Conservation (phyloP, 2,797 vertebrate species). For the Gallirallus australis region DNA sequence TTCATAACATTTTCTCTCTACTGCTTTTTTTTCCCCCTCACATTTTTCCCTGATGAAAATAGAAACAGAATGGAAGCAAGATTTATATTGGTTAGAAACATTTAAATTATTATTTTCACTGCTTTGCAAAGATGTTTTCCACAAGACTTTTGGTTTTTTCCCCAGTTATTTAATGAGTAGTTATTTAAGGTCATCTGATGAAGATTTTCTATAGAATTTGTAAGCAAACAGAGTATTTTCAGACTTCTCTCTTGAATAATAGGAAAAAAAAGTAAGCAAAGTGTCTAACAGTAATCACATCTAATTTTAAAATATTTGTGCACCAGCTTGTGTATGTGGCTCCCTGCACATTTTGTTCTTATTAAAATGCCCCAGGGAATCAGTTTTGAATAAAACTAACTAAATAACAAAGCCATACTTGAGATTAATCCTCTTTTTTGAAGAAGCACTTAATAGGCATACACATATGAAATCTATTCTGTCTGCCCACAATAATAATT, state of each 20-base stretch:
- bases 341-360: conserved; percentile 35
- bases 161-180: not conserved
- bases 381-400: conserved; percentile 50
- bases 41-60: not conserved
- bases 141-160: not conserved
- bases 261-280: not conserved
- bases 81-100: not conserved
- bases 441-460: conserved; percentile 45
- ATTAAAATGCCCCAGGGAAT: conserved; percentile 51
- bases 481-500: conserved; percentile 28
- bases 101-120: not conserved
- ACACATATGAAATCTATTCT: conserved; percentile 12
- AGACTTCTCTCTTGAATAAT: not conserved
- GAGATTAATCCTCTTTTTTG: conserved; percentile 44
- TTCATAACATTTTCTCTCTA: not conserved
- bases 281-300: conserved; percentile 15
- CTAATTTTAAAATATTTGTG: conserved; percentile 66
- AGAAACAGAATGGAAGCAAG: not conserved
- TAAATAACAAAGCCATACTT: conserved; percentile 52
- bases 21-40: not conserved
- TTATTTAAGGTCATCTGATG: not conserved
- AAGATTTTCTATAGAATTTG: not conserved
- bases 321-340: conserved; percentile 26
- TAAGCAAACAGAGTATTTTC: not conserved
- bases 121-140: not conserved